A percentile compares a stretch with the other conserved stretches of the same genome.
Evolutionary conservation across 2,113 vertebrate genomes (phyloP).

Genomic region (Gopherus evgoodei): DNA sequence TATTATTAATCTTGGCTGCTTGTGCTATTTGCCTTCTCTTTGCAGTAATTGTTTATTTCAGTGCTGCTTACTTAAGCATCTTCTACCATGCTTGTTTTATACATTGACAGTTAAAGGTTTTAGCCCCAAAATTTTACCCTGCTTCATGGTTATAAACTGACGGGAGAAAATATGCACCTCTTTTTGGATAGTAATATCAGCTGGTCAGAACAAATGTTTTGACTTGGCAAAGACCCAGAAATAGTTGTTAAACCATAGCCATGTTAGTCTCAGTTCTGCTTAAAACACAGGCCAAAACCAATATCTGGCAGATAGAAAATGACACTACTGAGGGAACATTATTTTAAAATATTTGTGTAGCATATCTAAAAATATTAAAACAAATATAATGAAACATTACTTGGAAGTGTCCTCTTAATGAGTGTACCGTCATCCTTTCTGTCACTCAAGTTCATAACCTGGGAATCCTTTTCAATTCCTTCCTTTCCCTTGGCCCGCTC

Average conservation of each 20-base stretch:
- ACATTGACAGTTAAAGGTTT: not conserved
- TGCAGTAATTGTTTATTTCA: not conserved
- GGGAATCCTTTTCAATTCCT: constrained; percentile 11
- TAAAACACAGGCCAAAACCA: not conserved
- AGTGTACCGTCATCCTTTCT: not conserved
- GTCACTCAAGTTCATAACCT: not conserved
- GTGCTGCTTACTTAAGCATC: not conserved
- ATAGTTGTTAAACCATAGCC: not conserved
- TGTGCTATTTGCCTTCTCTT: not conserved
- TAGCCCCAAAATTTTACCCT: not conserved
- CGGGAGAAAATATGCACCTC: not conserved
- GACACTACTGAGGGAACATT: not conserved
- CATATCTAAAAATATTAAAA: not conserved
- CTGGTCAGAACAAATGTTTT: not conserved
- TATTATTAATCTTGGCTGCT: not conserved
- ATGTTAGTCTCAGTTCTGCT: not conserved
- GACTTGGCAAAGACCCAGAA: not conserved
- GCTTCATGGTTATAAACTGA: not conserved
- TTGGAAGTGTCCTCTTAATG: not conserved
- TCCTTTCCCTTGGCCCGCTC: not conserved
- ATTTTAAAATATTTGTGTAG: not conserved
- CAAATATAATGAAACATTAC: not conserved
- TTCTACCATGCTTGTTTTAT: not conserved
- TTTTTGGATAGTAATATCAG: not conserved
- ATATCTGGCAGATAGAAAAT: not conserved